Conservation (phyloP, 2,797 vertebrate species). For the Argentina silus region DNA sequence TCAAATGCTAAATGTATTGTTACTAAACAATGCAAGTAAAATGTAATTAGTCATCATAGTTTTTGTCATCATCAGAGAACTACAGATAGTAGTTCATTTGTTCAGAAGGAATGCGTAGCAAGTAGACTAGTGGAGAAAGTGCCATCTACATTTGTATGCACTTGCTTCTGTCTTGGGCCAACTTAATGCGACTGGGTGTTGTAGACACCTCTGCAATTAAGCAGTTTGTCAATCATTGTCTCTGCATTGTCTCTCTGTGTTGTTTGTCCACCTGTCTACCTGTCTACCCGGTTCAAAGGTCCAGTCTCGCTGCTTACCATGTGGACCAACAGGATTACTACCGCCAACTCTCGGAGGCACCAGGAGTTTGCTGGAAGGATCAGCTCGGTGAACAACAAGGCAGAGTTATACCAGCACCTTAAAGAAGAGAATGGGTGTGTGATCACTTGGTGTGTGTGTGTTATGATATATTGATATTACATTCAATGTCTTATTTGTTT, state of each 20-base stretch:
- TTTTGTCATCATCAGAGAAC: background rate
- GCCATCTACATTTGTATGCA: too few species aligned
- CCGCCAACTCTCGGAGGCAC: slow-evolving; percentile 95
- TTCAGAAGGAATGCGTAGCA: too few species aligned
- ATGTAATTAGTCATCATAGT: background rate
- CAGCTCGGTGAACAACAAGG: slow-evolving; percentile 93
- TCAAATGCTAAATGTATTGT: background rate
- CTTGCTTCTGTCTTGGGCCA: too few species aligned
- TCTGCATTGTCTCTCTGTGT: background rate
- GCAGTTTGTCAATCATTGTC: too few species aligned
- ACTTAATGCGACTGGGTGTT: too few species aligned
- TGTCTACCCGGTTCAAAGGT: slow-evolving; percentile 70
- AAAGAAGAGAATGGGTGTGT: slow-evolving; percentile 97
- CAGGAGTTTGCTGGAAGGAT: slow-evolving; percentile 93
- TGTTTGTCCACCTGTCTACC: background rate
- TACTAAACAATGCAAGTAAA: background rate
- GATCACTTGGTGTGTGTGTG: background rate
- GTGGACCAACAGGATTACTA: slow-evolving; percentile 96
- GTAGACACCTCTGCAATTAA: too few species aligned
- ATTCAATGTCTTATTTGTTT: background rate
- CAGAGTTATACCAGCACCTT: slow-evolving; percentile 95
- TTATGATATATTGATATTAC: background rate
- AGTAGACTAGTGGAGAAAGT: too few species aligned
- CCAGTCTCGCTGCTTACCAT: slow-evolving; percentile 92
- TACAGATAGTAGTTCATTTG: too few species aligned